phyloP scores from a whole-genome alignment of 2,888 invertebrate species.

The Hecatera dysodea region DNA sequence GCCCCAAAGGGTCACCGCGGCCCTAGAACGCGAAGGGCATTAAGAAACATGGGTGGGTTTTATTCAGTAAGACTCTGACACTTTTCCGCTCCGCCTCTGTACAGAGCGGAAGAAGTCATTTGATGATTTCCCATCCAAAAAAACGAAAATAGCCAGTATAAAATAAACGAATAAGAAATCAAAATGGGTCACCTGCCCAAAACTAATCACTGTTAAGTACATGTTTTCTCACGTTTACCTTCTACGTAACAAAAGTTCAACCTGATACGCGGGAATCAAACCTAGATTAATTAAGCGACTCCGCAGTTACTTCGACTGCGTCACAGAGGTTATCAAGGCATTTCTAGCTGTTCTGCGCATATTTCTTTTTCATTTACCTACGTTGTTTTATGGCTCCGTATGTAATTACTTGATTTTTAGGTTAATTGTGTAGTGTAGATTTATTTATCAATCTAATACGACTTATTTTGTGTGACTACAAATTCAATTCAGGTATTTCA shows the following conservation, averaged over 20 bases:
- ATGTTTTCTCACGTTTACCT: background rate
- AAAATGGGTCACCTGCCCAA: too few relatives aligned
- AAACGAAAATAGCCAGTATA: too few relatives aligned
- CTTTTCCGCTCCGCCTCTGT: too few relatives aligned
- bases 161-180: too few relatives aligned
- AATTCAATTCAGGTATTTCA: too few relatives aligned
- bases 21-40: too few relatives aligned
- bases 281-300: background rate
- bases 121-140: too few relatives aligned
- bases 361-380: slow-evolving; percentile 2
- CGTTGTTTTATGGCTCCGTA: slow-evolving; percentile 3
- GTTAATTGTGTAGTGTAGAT: slow-evolving; percentile 5
- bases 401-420: background rate
- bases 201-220: background rate
- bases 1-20: too few relatives aligned
- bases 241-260: slow-evolving; percentile 23
- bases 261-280: background rate
- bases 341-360: slow-evolving; percentile 32
- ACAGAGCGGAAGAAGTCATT: too few relatives aligned
- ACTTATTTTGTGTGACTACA: background rate
- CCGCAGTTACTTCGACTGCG: slow-evolving; percentile 5
- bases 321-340: slow-evolving; percentile 45
- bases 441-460: slow-evolving; percentile 7
- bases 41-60: too few relatives aligned
- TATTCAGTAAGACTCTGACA: too few relatives aligned